A percentile compares a stretch with the other conserved stretches of the same genome.
Evolutionary conservation across 2,113 vertebrate genomes (phyloP).

Genomic region (Boulengerochromis microlepis): DNA sequence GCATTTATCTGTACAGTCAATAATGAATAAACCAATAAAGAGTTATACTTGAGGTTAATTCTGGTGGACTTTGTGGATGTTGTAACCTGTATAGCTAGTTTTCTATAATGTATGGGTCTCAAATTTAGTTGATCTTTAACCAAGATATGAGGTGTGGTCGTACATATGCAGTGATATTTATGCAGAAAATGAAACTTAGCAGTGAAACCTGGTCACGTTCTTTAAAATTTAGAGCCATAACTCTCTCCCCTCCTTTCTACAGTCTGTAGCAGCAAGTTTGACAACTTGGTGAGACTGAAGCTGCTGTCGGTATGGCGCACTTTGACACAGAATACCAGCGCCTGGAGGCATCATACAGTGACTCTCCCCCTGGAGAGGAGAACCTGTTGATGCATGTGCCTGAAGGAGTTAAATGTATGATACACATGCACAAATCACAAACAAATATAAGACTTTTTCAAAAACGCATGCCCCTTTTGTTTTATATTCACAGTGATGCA

Average conservation of each 20-base stretch:
- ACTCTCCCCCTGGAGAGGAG: conserved; percentile 90
- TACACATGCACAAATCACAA: background rate
- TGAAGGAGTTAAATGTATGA: conserved; percentile 88
- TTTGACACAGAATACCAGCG: conserved; percentile 95
- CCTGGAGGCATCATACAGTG: conserved; percentile 89
- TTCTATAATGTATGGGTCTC: background rate
- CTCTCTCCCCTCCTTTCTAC: background rate
- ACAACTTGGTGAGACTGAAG: conserved; percentile 17
- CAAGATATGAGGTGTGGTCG: background rate
- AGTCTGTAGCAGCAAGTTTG: conserved; percentile 36
- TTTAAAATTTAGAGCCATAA: background rate
- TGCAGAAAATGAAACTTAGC: background rate
- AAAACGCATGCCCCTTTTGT: background rate
- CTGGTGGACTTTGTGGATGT: background rate
- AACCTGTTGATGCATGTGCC: conserved; percentile 88
- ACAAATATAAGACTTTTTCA: background rate
- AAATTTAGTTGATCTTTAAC: background rate
- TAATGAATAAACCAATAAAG: background rate
- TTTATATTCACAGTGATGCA: background rate
- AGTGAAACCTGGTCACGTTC: background rate
- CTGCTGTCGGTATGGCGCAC: conserved; percentile 77
- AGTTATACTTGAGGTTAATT: background rate
- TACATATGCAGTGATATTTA: background rate
- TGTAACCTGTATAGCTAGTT: background rate
- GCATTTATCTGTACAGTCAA: background rate